Conservation (phyloP, 2,113 vertebrate species). For the Lipotes vexillifer region DNA sequence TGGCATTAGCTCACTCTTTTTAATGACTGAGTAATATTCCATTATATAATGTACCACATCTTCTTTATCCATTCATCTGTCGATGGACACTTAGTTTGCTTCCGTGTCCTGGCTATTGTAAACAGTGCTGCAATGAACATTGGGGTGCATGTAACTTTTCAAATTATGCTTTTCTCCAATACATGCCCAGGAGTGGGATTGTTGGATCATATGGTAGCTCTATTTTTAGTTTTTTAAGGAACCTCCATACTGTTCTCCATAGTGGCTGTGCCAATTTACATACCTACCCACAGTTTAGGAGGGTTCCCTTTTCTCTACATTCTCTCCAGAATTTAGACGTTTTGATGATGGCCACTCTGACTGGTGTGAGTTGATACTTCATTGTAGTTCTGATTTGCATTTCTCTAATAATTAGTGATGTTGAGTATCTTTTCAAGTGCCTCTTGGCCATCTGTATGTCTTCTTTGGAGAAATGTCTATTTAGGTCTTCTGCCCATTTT, state of each 20-base stretch:
- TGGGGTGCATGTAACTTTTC: too few relatives aligned
- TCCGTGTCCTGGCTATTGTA: not conserved
- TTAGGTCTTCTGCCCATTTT: not conserved
- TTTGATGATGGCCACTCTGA: not conserved
- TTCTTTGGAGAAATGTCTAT: too few relatives aligned
- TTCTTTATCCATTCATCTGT: not conserved
- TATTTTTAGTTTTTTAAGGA: not conserved
- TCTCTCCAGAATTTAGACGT: not conserved
- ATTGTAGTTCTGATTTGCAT: not conserved
- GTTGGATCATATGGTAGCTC: not conserved
- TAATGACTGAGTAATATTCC: not conserved
- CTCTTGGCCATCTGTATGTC: not conserved
- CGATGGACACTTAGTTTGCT: not conserved
- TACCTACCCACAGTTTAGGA: not conserved
- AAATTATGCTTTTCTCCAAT: too few relatives aligned
- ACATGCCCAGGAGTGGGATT: not conserved
- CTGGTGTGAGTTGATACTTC: not conserved
- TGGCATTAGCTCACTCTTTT: not conserved
- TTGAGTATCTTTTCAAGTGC: not conserved
- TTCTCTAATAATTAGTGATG: not conserved
- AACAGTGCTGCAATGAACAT: not conserved
- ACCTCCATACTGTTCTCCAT: not conserved
- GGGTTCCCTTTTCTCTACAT: not conserved
- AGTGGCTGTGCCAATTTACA: not conserved
- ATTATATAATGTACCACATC: not conserved